Evolutionary conservation across 2,888 invertebrate genomes (phyloP).

Genomic region (Gari tellinella): DNA sequence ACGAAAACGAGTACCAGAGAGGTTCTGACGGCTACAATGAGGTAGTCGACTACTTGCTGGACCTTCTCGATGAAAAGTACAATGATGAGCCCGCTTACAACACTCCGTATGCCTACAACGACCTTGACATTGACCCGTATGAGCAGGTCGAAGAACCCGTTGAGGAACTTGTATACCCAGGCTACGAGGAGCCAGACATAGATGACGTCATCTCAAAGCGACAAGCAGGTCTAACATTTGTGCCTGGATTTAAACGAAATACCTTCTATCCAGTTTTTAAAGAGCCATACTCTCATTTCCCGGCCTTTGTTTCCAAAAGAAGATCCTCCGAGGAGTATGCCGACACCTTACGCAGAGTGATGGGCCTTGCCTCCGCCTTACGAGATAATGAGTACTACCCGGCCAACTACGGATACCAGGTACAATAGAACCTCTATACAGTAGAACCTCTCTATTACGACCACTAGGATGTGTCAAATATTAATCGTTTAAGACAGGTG

Average conservation of each 20-base stretch:
- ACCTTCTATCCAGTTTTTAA: constrained; percentile 62
- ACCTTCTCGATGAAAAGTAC: constrained; percentile 28
- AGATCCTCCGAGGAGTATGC: constrained; percentile 50
- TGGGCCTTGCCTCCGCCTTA: constrained; percentile 58
- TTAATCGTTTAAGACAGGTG: too few relatives aligned
- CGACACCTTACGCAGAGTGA: constrained; percentile 58
- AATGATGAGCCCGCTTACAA: constrained; percentile 4
- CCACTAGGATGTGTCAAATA: too few relatives aligned
- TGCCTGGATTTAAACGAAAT: constrained; percentile 58
- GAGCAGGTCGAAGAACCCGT: not conserved
- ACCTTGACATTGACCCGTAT: constrained; percentile 27
- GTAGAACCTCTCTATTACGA: too few relatives aligned
- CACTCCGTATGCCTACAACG: not conserved
- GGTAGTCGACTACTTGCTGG: constrained; percentile 14
- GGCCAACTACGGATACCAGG: not conserved
- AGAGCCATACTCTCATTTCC: constrained; percentile 62
- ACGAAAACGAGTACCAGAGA: constrained; percentile 16
- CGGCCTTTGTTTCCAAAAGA: constrained; percentile 63
- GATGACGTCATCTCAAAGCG: constrained; percentile 48
- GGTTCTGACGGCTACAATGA: constrained; percentile 29
- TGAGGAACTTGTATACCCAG: constrained; percentile 19
- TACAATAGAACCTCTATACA: too few relatives aligned
- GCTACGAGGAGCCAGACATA: constrained; percentile 11
- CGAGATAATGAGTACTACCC: constrained; percentile 15
- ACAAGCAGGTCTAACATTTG: constrained; percentile 58